A percentile compares a stretch with the other conserved stretches of the same genome.
Evolutionary conservation across 2,797 vertebrate genomes (phyloP).

Genomic region (Propithecus perrieri): DNA sequence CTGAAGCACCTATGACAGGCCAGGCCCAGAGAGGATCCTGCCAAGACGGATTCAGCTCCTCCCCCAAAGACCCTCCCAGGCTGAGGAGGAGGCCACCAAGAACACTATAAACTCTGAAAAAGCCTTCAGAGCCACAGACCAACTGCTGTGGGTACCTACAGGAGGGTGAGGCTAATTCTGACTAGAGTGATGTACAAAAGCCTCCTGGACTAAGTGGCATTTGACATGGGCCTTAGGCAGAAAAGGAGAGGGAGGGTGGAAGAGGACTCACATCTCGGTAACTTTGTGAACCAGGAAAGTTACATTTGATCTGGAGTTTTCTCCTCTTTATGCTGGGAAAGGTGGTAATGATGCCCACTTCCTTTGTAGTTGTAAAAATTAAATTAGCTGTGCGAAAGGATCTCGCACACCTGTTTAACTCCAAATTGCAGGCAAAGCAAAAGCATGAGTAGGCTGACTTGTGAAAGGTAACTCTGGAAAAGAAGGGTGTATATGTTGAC

Average conservation of each 20-base stretch:
- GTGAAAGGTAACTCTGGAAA: background rate
- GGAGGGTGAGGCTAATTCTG: background rate
- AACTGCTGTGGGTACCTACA: background rate
- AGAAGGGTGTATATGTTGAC: background rate
- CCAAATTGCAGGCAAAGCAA: background rate
- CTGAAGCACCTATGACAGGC: background rate
- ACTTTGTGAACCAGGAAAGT: background rate
- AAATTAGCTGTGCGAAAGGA: background rate
- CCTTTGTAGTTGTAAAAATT: background rate
- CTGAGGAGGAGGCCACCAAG: background rate
- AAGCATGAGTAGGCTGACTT: background rate
- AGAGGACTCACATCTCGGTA: background rate
- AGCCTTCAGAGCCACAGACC: background rate
- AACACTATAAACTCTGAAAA: background rate
- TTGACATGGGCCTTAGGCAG: background rate
- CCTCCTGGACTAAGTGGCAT: background rate
- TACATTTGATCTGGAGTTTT: background rate
- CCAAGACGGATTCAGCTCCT: background rate
- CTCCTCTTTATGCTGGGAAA: background rate
- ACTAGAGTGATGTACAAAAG: background rate
- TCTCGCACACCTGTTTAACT: background rate
- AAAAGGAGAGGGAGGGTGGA: background rate
- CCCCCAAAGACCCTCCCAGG: background rate
- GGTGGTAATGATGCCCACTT: background rate
- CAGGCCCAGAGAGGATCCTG: background rate